These are phyloP conservation scores for Cyphomyrus discorhynchus DNA, from an alignment of 2,113 vertebrate genomes.

Conservation along the genomic window DNA sequence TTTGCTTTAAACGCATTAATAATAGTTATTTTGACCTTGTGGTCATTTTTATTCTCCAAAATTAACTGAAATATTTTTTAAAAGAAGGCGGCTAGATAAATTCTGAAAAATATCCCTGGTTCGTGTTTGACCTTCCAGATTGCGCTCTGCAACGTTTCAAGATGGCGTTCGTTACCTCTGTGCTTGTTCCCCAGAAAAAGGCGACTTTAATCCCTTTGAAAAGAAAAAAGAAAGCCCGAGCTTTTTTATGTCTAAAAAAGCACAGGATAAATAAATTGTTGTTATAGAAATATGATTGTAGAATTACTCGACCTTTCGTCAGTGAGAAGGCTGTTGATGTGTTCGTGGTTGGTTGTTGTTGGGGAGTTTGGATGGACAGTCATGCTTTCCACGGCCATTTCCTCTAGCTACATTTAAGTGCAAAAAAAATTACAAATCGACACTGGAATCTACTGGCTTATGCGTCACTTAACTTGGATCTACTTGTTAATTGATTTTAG, in stretches of 20 bases:
- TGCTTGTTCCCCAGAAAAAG: constrained; percentile 68
- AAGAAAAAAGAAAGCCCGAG: constrained; percentile 59
- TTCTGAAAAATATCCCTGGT: constrained; percentile 44
- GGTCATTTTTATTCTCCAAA: constrained; percentile 28
- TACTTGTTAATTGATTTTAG: constrained; percentile 66
- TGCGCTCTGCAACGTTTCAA: constrained; percentile 62
- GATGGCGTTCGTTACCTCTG: constrained; percentile 72
- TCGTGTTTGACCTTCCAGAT: constrained; percentile 60
- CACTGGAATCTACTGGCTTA: constrained; percentile 65
- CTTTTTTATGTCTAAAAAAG: constrained; percentile 65
- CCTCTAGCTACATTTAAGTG: constrained; percentile 73
- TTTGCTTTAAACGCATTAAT: constrained; percentile 27
- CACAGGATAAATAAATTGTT: constrained; percentile 72
- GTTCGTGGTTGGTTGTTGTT: constrained; percentile 74
- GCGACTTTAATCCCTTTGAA: constrained; percentile 69
- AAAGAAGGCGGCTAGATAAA: constrained; percentile 43
- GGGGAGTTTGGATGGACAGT: constrained; percentile 83
- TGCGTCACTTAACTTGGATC: constrained; percentile 74
- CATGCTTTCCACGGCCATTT: constrained; percentile 88
- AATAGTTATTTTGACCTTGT: constrained; percentile 30
- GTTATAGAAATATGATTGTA: constrained; percentile 72
- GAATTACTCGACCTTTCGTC: constrained; percentile 87
- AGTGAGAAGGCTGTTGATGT: constrained; percentile 76
- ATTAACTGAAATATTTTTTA: constrained; percentile 20
- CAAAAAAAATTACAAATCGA: constrained; percentile 67